Evolutionary conservation across 2,113 vertebrate genomes (phyloP), one percentile per base, ranked within the genome.

Genomic region (Tapirus terrestris): DNA sequence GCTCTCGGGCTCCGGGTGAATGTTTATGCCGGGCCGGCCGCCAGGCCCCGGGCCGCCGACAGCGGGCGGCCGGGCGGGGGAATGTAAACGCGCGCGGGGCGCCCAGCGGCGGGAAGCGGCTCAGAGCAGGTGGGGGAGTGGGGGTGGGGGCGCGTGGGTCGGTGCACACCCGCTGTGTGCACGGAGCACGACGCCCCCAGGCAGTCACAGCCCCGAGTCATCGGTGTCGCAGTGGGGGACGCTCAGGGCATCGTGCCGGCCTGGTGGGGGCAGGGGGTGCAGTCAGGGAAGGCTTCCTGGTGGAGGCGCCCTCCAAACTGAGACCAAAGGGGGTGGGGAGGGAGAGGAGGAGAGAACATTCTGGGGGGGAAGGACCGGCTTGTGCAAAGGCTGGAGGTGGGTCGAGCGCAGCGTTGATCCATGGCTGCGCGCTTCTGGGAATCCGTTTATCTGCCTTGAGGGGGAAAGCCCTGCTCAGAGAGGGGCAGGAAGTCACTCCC

Each of bases 1-100:
- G 89, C 96, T 77, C 48, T 65, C 85, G 53, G 65, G 33, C n/a
- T 48, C 60, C 75, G 36, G 82, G 93, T 79, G 73, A 92, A 96
- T 96, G 96, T 97, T 97, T 97, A 97, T 61, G 39, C 75, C 75
- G n/a, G 97, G 97, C 96, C 0, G 8, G 33, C n/a, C 2, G 96
- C 97, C 97, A 96, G 97, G 75, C 89, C 82, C 91, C 21, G 20
- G 23, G 76, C 82, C 1, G 31, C 72, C 8, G 43, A 53, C 95
- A 89, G 87, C 60, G 58, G 79, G 89, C 92, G 31, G 96, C 91
- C 29, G 4, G 77, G 56, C 53, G 10, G 48, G 89, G 89, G 86
- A 97, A 97, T 95, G 96, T 96, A 95, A 97, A 97, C 94, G 56
- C n/a, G 8, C n/a, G 31, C 86, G 86, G 82, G 92, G 67, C 81